These are phyloP conservation scores for Nothoprocta perdicaria DNA, from an alignment of 2,113 vertebrate species.

Conservation along the genomic window DNA sequence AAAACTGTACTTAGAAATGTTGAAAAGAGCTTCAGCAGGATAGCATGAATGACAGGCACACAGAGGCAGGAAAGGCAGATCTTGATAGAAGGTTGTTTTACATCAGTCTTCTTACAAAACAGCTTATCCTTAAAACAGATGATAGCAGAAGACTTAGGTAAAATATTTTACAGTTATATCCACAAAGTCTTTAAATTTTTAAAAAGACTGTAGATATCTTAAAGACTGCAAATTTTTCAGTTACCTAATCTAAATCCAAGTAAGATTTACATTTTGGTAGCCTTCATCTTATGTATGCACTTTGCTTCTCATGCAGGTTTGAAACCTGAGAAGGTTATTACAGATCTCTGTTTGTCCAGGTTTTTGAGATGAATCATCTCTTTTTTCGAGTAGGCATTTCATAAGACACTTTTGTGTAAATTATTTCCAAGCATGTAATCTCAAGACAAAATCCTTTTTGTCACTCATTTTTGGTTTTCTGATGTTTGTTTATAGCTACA, in stretches of 20 bases:
- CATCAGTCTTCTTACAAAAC: not conserved
- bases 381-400: not conserved
- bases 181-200: too few species aligned
- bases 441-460: not conserved
- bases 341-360: too few species aligned
- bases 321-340: too few species aligned
- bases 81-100: not conserved
- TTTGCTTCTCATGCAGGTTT: too few species aligned
- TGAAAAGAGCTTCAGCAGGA: not conserved
- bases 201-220: too few species aligned
- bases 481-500: not conserved
- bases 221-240: too few species aligned
- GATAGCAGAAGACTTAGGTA: too few species aligned
- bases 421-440: not conserved
- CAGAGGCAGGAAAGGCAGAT: not conserved
- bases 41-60: rapidly evolving
- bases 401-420: not conserved
- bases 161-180: too few species aligned
- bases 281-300: too few species aligned
- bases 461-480: not conserved
- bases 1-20: not conserved
- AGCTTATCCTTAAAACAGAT: not conserved
- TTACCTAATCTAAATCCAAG: too few species aligned
- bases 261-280: too few species aligned
- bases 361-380: too few species aligned